Evolutionary conservation across 92 coral and sea anemone species (phyloP).

Genomic region (Galaxea fascicularis): DNA sequence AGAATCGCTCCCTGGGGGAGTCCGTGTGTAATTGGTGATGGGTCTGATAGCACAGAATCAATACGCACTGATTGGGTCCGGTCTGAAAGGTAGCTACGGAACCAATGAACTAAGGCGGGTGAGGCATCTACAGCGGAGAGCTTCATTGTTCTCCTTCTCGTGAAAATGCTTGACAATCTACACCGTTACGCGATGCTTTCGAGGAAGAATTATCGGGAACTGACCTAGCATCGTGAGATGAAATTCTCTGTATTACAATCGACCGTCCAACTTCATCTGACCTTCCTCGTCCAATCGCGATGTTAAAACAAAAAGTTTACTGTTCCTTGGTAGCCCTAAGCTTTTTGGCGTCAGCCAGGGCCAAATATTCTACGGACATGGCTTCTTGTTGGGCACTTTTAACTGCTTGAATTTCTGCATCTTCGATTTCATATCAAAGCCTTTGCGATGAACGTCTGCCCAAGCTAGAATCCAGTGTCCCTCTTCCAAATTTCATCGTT

Average conservation of each 20-base stretch:
- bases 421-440: constrained; percentile 42
- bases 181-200: not conserved
- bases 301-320: constrained; percentile 27
- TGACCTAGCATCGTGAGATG: constrained; percentile 40
- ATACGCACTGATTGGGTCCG: not conserved
- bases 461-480: too few species aligned
- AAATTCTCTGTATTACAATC: constrained; percentile 32
- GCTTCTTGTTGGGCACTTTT: constrained; percentile 49
- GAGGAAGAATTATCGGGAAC: constrained; percentile 54
- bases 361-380: constrained; percentile 31
- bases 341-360: constrained; percentile 40
- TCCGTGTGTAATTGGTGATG: too few species aligned
- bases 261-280: constrained; percentile 36
- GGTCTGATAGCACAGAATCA: too few species aligned
- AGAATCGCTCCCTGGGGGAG: constrained; percentile 61
- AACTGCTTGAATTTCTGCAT: constrained; percentile 32
- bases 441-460: too few species aligned
- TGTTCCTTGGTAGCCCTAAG: constrained; percentile 27
- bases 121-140: not conserved
- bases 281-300: constrained; percentile 68
- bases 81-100: not conserved
- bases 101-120: not conserved
- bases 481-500: too few species aligned
- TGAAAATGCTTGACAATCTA: constrained; percentile 36
- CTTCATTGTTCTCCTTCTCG: constrained; percentile 32